Conservation (phyloP, 2,113 vertebrate species). For the Azemiops feae region DNA sequence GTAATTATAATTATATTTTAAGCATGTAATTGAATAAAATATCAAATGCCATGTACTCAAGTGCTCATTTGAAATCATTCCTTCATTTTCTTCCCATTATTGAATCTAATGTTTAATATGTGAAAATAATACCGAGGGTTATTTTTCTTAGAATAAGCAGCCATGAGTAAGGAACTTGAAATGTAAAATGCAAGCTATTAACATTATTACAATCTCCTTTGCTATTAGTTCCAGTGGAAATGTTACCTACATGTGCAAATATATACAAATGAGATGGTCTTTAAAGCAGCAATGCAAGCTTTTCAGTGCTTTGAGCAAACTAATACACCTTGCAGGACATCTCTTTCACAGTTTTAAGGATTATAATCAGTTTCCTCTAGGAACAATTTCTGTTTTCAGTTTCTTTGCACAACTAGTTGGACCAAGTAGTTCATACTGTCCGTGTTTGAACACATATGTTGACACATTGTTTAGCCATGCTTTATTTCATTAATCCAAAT, state of each 20-base stretch:
- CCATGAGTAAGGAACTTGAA: not conserved
- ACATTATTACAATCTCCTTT: not conserved
- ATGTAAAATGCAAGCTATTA: not conserved
- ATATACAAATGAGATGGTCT: not conserved
- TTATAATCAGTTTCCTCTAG: not conserved
- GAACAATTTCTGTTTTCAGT: not conserved
- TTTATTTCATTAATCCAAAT: not conserved
- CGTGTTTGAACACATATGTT: not conserved
- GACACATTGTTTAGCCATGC: not conserved
- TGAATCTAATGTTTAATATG: not conserved
- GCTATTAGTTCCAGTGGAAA: not conserved
- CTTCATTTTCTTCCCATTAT: not conserved
- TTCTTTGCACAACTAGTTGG: not conserved
- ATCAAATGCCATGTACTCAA: not conserved
- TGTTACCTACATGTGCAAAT: not conserved
- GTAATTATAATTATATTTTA: not conserved
- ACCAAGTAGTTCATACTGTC: not conserved
- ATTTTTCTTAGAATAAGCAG: not conserved
- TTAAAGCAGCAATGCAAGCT: not conserved
- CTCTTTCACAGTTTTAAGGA: not conserved
- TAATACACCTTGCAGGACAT: not conserved
- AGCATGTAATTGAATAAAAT: not conserved
- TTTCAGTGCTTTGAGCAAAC: not conserved
- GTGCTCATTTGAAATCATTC: not conserved
- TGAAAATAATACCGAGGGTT: not conserved